These are phyloP conservation scores for Oopsacas minuta DNA, from an alignment of 37 sponge, comb jelly and placozoan genomes.

Conservation along the genomic window DNA sequence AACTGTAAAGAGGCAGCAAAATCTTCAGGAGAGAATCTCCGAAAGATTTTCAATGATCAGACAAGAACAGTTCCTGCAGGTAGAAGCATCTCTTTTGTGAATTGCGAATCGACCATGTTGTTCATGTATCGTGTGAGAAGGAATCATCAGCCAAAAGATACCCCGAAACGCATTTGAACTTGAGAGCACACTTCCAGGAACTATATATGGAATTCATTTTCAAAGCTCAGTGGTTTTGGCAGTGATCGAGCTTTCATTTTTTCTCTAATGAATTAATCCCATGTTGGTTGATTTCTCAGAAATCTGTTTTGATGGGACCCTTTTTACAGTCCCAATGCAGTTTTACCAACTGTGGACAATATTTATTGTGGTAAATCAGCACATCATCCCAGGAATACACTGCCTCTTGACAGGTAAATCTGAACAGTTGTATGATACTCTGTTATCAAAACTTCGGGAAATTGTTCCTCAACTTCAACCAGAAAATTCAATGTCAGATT, in stretches of 20 bases:
- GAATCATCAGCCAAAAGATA: background rate
- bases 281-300: background rate
- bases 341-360: constrained; percentile 7
- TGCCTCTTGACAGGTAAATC: background rate
- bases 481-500: background rate
- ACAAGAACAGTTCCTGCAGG: constrained; percentile 10
- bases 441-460: background rate
- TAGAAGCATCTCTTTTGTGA: background rate
- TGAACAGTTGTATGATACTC: background rate
- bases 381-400: background rate
- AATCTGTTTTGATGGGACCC: background rate
- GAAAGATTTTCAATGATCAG: background rate
- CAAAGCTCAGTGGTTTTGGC: background rate
- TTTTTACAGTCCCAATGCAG: constrained; percentile 5
- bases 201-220: background rate
- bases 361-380: background rate
- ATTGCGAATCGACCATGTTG: constrained; percentile 9
- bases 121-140: background rate
- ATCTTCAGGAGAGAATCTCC: background rate
- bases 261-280: background rate
- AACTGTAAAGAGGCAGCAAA: constrained; percentile 8
- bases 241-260: background rate
- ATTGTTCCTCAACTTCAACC: background rate
- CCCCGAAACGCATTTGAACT: background rate
- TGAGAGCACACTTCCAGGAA: background rate